Conservation (phyloP, 2,113 vertebrate genomes). For the Catharus minimus region DNA sequence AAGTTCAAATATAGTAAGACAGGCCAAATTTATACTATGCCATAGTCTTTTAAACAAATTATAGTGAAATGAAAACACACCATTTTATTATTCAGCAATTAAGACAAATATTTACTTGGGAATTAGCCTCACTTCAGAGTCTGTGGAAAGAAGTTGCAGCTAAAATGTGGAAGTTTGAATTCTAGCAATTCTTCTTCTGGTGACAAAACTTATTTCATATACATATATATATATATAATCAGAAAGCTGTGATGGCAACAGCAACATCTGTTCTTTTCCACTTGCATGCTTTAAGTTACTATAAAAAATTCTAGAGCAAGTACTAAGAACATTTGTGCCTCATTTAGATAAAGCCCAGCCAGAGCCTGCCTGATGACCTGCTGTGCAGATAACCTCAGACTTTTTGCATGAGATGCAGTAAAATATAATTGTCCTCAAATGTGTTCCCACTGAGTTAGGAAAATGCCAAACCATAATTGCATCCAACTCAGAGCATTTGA, state of each 20-base stretch:
- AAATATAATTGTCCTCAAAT: slow-evolving; percentile 29
- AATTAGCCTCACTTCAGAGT: neutral
- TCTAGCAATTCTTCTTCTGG: neutral
- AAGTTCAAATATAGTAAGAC: neutral
- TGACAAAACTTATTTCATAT: neutral
- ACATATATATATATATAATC: neutral
- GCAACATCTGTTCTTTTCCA: neutral
- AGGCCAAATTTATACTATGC: neutral
- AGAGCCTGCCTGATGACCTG: neutral
- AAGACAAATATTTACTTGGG: neutral
- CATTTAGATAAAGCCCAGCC: neutral
- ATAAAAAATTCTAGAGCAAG: neutral
- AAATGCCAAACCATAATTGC: slow-evolving; percentile 54
- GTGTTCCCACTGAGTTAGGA: slow-evolving; percentile 10
- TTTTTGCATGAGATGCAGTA: slow-evolving; percentile 44
- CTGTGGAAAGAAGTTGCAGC: neutral
- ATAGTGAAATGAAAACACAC: neutral
- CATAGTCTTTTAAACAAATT: neutral
- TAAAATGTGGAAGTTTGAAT: neutral
- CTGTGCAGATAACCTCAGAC: slow-evolving; percentile 47
- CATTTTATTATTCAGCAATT: neutral
- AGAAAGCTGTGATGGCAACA: neutral
- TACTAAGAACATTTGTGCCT: slow-evolving; percentile 31
- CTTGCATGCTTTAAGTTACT: neutral
- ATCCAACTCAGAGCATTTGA: slow-evolving; percentile 34